Conservation (phyloP, 2,888 invertebrate genomes). For the Zygogramma bicolorata region DNA sequence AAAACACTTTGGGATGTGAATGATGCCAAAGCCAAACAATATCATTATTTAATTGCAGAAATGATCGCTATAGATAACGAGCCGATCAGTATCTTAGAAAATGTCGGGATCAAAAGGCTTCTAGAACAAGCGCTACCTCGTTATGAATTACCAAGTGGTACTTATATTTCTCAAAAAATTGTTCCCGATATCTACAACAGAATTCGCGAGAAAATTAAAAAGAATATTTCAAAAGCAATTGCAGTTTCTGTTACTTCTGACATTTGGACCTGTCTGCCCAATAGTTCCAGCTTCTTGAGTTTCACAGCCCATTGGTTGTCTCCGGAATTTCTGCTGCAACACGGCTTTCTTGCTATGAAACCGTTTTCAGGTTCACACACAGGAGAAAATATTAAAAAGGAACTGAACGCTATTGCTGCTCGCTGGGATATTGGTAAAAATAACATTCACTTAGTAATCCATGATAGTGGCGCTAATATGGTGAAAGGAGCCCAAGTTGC, state of each 20-base stretch:
- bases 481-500: constrained; percentile 31
- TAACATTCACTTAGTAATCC: constrained; percentile 54
- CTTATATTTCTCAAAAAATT: not conserved
- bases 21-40: constrained; percentile 51
- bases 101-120: constrained; percentile 39
- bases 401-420: constrained; percentile 46
- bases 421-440: constrained; percentile 51
- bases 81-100: constrained; percentile 53
- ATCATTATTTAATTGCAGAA: constrained; percentile 58
- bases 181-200: not conserved
- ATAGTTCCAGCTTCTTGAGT: not conserved
- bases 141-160: not conserved
- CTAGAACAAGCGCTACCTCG: not conserved
- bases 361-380: constrained; percentile 42
- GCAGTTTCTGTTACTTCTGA: not conserved
- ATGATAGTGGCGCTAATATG: constrained; percentile 35
- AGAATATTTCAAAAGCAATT: not conserved
- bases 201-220: not conserved
- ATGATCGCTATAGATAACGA: constrained; percentile 59
- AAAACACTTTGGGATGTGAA: constrained; percentile 48
- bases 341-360: constrained; percentile 51
- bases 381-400: constrained; percentile 53
- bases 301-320: constrained; percentile 43
- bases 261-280: not conserved
- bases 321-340: constrained; percentile 33